phyloP scores from a whole-genome alignment of 1,140 invertebrate genomes.

The Eubasilissa regina region DNA sequence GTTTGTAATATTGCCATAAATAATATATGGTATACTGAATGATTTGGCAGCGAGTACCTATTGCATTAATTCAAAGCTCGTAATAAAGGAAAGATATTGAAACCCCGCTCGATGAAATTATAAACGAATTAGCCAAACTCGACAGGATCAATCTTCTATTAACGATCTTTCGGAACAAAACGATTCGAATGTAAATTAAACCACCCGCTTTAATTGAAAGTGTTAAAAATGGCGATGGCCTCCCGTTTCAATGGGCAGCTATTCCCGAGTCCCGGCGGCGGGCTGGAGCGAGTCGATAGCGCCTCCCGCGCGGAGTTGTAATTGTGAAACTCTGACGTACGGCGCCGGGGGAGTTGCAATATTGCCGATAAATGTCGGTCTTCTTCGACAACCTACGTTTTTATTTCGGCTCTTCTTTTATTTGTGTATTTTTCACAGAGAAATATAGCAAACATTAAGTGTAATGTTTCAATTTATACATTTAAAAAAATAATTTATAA shows the following conservation, averaged over 20 bases:
- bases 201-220: background rate
- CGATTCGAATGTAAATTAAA: conserved; percentile 25
- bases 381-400: conserved; percentile 7
- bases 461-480: no score
- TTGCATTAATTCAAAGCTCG: no score
- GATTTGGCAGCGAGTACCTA: no score
- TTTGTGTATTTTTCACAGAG: no score
- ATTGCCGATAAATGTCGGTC: conserved; percentile 41
- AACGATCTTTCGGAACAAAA: background rate
- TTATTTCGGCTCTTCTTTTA: background rate
- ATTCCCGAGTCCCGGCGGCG: background rate
- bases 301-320: background rate
- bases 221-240: background rate
- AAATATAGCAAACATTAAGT: no score
- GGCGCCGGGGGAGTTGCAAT: conserved; percentile 40
- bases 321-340: conserved; percentile 43
- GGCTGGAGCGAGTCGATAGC: conserved; percentile 27
- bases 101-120: background rate
- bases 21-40: no score
- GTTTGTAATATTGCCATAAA: no score
- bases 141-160: conserved; percentile 3
- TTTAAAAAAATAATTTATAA: no score
- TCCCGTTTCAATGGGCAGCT: background rate
- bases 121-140: background rate
- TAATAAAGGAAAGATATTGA: no score